Base-by-base conservation (phyloP, 2,888 invertebrate genomes). In the Lycocerus yunnanus region DNA sequence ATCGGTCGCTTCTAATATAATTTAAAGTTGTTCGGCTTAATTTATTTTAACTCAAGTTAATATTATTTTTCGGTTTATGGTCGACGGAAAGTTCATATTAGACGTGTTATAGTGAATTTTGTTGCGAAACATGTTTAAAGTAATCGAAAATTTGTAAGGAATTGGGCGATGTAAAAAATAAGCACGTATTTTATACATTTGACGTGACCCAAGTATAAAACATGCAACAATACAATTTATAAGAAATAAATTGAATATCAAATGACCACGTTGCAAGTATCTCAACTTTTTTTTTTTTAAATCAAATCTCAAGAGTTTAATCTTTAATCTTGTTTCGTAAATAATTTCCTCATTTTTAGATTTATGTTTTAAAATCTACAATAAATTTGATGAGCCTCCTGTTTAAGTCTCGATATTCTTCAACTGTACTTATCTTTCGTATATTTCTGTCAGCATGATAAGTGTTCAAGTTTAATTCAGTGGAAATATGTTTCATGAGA, bases 401-500 rank as follows among this genome's bases (percentile, higher is more conserved):
- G 43, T 43, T 43, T 43, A 43, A 43, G 43, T 43, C 43, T 43
- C 43, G 43, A 43, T 43, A 43, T 43, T 43, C 43, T 43, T 43
- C 43, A 43, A 43, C 43, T 43, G 43, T 43, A 24, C 61, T 15
- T 66, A 21, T 58, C 59, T 66, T 16, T 71, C 71, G 24, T 66
- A 71, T 59, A 66, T 71, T 58, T 66, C 66, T 66, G 71, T 27
- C 66, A 71, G 66, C 24, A 66, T 71, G 71, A 71, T 71, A 71
- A 71, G 71, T 71, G 71, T 71, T 71, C 65, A 66, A 66, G 66
- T 71, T 71, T 71, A 71, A 71, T 71, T 66, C 66, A 66, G 66
- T 66, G 71, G 71, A 71, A 71, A 71, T 59, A 66, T 59, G 66
- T 66, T 66, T 71, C 71, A 58, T 66, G 66, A 71, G 66, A 71